phyloP scores from a whole-genome alignment of 2,797 vertebrate genomes.

The Typhlichthys eigenmanni region DNA sequence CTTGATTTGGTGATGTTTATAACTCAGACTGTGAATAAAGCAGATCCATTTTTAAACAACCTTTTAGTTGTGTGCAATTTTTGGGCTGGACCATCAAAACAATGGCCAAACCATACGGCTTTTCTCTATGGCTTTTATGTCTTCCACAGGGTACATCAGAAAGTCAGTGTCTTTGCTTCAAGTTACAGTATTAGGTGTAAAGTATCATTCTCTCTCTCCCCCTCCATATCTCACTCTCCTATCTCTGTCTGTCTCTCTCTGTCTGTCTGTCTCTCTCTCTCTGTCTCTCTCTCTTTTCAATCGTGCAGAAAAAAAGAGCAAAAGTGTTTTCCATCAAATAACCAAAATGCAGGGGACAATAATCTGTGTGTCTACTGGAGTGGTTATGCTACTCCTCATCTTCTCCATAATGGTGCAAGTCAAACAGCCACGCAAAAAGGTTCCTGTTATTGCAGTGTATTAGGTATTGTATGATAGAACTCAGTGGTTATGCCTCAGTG shows the following conservation, averaged over 20 bases:
- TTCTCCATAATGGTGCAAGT: constrained; percentile 92
- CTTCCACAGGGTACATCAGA: neutral
- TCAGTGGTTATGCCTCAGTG: neutral
- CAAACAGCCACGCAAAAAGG: constrained; percentile 94
- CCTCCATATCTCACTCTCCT: neutral
- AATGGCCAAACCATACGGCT: too few species aligned
- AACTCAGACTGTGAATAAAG: too few species aligned
- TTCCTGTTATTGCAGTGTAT: constrained; percentile 41
- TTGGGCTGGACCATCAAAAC: too few species aligned
- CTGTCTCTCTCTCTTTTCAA: constrained; percentile 14
- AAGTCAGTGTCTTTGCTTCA: constrained; percentile 16
- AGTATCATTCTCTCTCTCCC: neutral
- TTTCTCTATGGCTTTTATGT: constrained; percentile 13
- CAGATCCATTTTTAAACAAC: too few species aligned
- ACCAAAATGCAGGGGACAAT: constrained; percentile 89
- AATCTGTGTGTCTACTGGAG: constrained; percentile 88
- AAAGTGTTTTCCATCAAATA: constrained; percentile 86
- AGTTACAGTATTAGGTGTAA: too few species aligned
- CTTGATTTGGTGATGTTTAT: too few species aligned
- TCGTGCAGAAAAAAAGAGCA: constrained; percentile 84
- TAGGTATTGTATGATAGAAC: neutral
- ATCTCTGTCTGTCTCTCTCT: neutral
- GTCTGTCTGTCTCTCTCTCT: constrained; percentile 13
- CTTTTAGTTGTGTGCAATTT: too few species aligned
- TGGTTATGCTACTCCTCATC: constrained; percentile 90